Base-by-base conservation (phyloP, 1,140 invertebrate species). In the Tetramorium parvispinum region DNA sequence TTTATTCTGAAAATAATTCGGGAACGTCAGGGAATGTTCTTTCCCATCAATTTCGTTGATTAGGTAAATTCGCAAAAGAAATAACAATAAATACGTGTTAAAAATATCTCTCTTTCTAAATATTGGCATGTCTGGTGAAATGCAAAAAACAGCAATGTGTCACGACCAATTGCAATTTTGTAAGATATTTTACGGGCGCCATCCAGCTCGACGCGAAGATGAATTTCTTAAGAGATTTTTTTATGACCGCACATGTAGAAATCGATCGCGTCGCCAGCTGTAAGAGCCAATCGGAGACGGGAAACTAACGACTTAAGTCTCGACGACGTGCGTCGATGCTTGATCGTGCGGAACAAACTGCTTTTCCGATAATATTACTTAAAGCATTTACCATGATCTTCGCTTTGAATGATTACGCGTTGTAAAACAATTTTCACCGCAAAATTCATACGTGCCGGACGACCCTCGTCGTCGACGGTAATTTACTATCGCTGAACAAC, bases 271-370 rank as follows among this genome's bases (percentile, higher is more conserved):
- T 16, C 86, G 68, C 24, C 55, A 40, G 27, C 32, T 21, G 66
- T 51, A 46, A 49, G 46, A 85, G 61, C 86, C 86, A 87, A 87
- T 87, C 86, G n/a, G 40, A 76, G n/a, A 37, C 86, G 51, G 46
- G 86, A 46, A 85, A 85, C 61, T 87, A 87, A 87, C 81, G 53
- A 76, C 68, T 66, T 27, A 37, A 49, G 61, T 3, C 27, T 51
- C 65, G 37, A 3, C 66, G 63, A 77, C 46, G 73, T 37, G 18
- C 57, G 70, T 1, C 51, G 68, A 76, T 85, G 86, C 81, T 85
- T 71, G 86, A 85, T 85, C 81, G 63, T 51, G 81, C 71, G 86
- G 81, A 87, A 87, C 86, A 85, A 87, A 87, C 86, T 85, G 71
- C 86, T 76, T 85, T 87, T 85, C 81, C 70, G 46, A 70, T 76